Conservation (phyloP, 1,140 invertebrate genomes). For the Hermetia illucens region DNA sequence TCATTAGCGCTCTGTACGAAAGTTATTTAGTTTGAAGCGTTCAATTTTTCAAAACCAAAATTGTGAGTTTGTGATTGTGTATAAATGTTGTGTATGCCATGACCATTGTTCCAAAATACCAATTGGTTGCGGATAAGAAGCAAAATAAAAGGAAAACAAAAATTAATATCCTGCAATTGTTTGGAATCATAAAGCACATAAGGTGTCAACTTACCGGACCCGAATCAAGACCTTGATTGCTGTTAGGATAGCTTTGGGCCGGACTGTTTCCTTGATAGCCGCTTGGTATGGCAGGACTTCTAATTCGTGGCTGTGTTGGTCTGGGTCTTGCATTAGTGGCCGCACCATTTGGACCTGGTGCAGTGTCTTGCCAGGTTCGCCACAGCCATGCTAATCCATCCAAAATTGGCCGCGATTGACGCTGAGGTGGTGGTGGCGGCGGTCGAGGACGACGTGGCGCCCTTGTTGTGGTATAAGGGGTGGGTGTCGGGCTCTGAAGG, state of each 20-base stretch:
- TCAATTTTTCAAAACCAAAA: not conserved
- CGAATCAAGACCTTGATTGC: not conserved
- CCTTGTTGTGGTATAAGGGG: not conserved
- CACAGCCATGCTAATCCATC: constrained; percentile 36
- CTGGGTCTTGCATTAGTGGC: not conserved
- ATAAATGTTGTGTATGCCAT: no score
- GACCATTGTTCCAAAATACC: no score
- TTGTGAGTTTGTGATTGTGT: not conserved
- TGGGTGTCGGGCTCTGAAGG: not conserved
- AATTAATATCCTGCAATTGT: not conserved
- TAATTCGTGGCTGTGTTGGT: not conserved
- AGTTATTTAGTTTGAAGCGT: not conserved
- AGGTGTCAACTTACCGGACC: not conserved
- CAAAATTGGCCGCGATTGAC: constrained; percentile 30
- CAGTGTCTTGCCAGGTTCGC: constrained; percentile 36
- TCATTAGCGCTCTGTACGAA: not conserved
- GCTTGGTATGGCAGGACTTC: not conserved
- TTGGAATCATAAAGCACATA: not conserved
- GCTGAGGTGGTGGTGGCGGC: constrained; percentile 18
- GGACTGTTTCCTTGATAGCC: not conserved
- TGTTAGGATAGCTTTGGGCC: not conserved
- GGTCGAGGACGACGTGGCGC: constrained; percentile 24
- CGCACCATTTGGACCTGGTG: constrained; percentile 12
- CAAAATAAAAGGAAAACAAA: no score
- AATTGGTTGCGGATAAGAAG: no score